phyloP scores from a whole-genome alignment of 2,888 invertebrate genomes.

The Helicoverpa assulta region DNA sequence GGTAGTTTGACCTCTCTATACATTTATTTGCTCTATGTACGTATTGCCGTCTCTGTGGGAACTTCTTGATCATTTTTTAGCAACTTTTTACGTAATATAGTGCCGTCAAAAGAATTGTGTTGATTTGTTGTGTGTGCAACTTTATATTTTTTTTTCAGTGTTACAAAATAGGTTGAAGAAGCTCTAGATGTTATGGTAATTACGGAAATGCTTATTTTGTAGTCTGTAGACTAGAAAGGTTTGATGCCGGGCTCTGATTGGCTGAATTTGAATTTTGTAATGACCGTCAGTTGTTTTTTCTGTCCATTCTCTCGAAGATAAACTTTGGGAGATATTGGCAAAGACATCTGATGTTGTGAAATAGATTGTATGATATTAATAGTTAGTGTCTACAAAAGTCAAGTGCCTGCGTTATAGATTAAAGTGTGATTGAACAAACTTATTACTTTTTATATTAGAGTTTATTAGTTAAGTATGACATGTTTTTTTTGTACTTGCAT shows the following conservation, averaged over 20 bases:
- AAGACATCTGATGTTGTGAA: conserved; percentile 8
- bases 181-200: conserved; percentile 54
- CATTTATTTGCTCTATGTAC: conserved; percentile 60
- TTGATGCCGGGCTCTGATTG: conserved; percentile 38
- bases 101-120: conserved; percentile 29
- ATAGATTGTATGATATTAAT: conserved; percentile 35
- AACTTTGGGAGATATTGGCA: conserved; percentile 25
- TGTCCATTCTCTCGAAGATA: conserved; percentile 16
- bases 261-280: conserved; percentile 33
- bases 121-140: conserved; percentile 32
- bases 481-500: too few species aligned
- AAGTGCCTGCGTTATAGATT: conserved; percentile 1
- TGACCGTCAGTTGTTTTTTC: conserved; percentile 23
- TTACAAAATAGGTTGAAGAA: conserved; percentile 52
- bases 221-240: conserved; percentile 26
- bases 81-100: conserved; percentile 44
- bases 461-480: neutral
- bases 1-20: conserved; percentile 63
- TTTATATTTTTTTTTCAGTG: conserved; percentile 12
- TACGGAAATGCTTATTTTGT: conserved; percentile 49
- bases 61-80: conserved; percentile 50
- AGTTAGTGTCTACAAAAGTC: conserved; percentile 12
- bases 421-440: neutral
- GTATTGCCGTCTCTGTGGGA: conserved; percentile 50
- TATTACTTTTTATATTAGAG: neutral